A percentile compares a stretch with the other conserved stretches of the same genome.
Evolutionary conservation across 2,797 vertebrate genomes (phyloP).

Genomic region (Ctenopoma multispine): DNA sequence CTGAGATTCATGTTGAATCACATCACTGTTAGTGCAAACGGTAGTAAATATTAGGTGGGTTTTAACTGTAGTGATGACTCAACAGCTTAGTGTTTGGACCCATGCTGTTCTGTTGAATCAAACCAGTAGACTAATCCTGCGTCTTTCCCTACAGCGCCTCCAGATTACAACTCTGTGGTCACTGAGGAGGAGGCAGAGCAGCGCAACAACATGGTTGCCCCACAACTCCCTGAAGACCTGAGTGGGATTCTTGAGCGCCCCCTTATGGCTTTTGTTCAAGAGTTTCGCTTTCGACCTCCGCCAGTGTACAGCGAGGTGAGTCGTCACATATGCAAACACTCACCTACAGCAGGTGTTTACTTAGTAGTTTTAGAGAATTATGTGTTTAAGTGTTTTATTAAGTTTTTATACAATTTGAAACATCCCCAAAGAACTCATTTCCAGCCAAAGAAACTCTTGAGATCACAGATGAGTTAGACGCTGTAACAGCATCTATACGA

Average conservation of each 20-base stretch:
- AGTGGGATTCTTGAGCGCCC: constrained; percentile 85
- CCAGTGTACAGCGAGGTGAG: constrained; percentile 95
- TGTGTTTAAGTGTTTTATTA: too few relatives aligned
- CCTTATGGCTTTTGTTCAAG: constrained; percentile 92
- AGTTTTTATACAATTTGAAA: background rate
- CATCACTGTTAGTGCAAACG: constrained; percentile 20
- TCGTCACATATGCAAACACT: background rate
- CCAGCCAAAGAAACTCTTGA: background rate
- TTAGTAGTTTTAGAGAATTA: background rate
- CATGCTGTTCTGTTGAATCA: constrained; percentile 36
- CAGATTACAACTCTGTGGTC: constrained; percentile 92
- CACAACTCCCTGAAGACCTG: constrained; percentile 76
- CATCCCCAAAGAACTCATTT: background rate
- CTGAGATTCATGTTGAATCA: constrained; percentile 14
- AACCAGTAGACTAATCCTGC: constrained; percentile 32
- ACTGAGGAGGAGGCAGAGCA: constrained; percentile 82
- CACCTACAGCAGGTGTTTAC: background rate
- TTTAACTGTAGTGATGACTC: constrained; percentile 39
- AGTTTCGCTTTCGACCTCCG: constrained; percentile 93
- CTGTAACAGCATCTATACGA: constrained; percentile 2
- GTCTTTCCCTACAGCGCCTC: constrained; percentile 87
- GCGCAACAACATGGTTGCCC: constrained; percentile 57
- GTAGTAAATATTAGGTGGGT: constrained; percentile 9
- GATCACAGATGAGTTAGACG: constrained; percentile 12
- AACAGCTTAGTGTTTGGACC: constrained; percentile 45